Conservation (phyloP, 92 coral and sea anemone species). For the Paragorgia papillata region DNA sequence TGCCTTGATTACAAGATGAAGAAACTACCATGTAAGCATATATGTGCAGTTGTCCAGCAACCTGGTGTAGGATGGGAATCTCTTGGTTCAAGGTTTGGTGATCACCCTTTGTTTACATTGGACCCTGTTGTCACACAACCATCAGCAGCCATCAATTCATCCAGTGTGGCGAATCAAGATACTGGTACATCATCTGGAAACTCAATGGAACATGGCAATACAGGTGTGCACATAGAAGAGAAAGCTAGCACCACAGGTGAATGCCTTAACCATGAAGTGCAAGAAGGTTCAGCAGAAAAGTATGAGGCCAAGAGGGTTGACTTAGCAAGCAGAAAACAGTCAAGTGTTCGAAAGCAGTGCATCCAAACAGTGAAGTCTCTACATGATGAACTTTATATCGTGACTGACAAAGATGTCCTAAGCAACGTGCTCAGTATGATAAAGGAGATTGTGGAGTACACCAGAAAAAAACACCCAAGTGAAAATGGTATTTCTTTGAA, state of each 20-base stretch:
- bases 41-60: no score
- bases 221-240: no score
- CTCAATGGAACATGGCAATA: neutral
- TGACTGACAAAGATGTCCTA: conserved; percentile 25
- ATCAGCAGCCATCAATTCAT: conserved; percentile 1
- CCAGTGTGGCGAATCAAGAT: conserved; percentile 8
- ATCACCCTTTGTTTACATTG: conserved; percentile 26
- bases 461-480: conserved; percentile 20
- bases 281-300: no score
- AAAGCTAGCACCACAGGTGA: no score
- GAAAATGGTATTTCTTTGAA: conserved; percentile 10
- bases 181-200: neutral
- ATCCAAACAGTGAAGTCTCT: no score
- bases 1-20: conserved; percentile 12
- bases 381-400: conserved; percentile 23
- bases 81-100: conserved; percentile 27
- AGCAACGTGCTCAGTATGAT: neutral
- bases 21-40: conserved; percentile 29
- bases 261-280: no score
- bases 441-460: neutral
- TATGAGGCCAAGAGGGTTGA: no score
- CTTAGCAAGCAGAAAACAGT: no score
- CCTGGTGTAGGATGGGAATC: conserved; percentile 34
- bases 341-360: no score
- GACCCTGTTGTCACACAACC: conserved; percentile 12